Evolutionary conservation across 2,888 invertebrate species (phyloP).

Genomic region (Netelia inedita): DNA sequence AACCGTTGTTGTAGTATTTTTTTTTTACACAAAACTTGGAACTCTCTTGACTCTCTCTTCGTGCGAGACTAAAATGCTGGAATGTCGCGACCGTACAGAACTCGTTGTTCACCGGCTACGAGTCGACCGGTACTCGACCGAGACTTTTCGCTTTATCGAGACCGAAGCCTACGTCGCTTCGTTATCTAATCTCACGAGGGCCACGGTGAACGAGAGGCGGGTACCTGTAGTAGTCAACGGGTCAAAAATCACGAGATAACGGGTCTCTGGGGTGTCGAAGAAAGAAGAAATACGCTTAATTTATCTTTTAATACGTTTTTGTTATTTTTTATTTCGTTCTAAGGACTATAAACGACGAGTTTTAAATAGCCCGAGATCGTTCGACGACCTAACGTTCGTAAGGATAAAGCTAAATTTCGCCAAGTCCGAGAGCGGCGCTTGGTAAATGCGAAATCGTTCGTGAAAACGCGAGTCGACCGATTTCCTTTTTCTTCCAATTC

Average conservation of each 20-base stretch:
- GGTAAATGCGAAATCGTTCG: too few species aligned
- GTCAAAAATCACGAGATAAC: not conserved
- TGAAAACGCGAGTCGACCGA: too few species aligned
- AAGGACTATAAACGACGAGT: conserved; percentile 6
- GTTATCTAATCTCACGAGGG: conserved; percentile 50
- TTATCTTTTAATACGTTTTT: not conserved
- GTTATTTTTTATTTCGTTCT: not conserved
- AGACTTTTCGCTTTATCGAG: conserved; percentile 41
- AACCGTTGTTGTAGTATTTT: not conserved
- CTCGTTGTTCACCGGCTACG: conserved; percentile 5
- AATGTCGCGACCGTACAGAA: too few species aligned
- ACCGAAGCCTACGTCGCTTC: conserved; percentile 3
- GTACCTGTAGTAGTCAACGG: not conserved
- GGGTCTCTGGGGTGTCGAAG: not conserved
- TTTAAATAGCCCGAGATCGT: not conserved
- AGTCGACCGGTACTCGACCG: conserved; percentile 21
- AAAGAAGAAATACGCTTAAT: not conserved
- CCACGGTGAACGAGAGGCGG: conserved; percentile 16
- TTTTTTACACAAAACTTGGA: not conserved
- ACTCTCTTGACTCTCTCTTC: too few species aligned
- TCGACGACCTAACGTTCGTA: not conserved
- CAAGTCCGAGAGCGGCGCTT: too few species aligned
- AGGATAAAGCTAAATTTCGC: not conserved
- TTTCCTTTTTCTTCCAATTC: too few species aligned
- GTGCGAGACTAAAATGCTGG: not conserved